A percentile compares a stretch with the other conserved stretches of the same genome.
These are phyloP conservation scores for Drosophila ficusphila DNA, from an alignment of 1,140 invertebrate genomes.

Conservation along the genomic window DNA sequence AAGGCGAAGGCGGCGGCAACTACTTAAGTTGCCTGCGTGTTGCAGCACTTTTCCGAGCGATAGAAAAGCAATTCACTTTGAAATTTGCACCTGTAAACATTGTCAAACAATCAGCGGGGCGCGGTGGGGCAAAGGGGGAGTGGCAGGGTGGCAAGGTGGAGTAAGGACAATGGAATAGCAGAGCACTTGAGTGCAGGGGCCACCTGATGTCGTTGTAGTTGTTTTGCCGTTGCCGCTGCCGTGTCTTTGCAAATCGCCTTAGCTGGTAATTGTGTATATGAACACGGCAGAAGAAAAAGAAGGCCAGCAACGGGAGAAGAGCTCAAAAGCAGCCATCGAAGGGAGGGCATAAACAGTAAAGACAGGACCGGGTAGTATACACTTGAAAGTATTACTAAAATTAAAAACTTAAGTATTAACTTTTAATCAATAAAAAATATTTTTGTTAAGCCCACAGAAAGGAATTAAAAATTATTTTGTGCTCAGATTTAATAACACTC, in stretches of 20 bases:
- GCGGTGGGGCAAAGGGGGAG: conserved; percentile 7
- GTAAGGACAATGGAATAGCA: conserved; percentile 67
- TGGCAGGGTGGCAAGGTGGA: no score
- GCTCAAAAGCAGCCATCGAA: conserved; percentile 22
- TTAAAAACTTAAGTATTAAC: no score
- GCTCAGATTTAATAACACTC: no score
- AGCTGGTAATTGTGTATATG: conserved; percentile 81
- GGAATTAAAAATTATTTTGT: no score
- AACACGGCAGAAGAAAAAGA: conserved; percentile 50
- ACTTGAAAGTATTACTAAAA: background rate
- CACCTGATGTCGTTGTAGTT: conserved; percentile 59
- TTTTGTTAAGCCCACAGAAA: no score
- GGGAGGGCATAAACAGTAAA: conserved; percentile 13
- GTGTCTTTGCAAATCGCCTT: conserved; percentile 74
- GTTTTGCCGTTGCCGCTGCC: conserved; percentile 36
- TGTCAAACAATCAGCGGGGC: conserved; percentile 67
- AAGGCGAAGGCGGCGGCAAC: conserved; percentile 15
- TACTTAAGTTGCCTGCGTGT: conserved; percentile 65
- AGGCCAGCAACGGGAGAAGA: conserved; percentile 16
- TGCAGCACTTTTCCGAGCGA: conserved; percentile 80
- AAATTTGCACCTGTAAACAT: conserved; percentile 82
- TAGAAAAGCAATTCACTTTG: conserved; percentile 83
- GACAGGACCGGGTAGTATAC: conserved; percentile 18
- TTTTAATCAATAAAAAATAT: no score
- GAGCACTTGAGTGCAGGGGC: conserved; percentile 68